A percentile compares a stretch with the other conserved stretches of the same genome.
Conservation (phyloP, 2,888 invertebrate species). For the Creontiades dilutus region DNA sequence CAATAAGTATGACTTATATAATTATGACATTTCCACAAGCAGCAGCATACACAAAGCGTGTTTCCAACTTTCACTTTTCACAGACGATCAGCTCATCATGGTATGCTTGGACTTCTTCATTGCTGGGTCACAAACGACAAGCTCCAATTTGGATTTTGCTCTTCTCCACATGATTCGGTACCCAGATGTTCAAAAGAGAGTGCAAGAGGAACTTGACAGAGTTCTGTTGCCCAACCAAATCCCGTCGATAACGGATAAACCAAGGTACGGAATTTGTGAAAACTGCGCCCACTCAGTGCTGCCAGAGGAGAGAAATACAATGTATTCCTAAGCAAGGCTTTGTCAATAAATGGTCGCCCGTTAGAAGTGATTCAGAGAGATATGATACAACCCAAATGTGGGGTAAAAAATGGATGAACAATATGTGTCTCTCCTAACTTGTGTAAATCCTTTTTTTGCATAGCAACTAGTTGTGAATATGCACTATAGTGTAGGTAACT, state of each 20-base stretch:
- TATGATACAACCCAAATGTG: too few species aligned
- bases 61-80: not conserved
- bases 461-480: too few species aligned
- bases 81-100: conserved; percentile 84
- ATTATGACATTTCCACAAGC: not conserved
- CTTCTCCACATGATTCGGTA: conserved; percentile 82
- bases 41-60: too few species aligned
- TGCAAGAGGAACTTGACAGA: conserved; percentile 81
- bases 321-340: too few species aligned
- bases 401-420: too few species aligned
- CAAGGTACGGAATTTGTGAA: conserved; percentile 78
- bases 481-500: too few species aligned
- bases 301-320: too few species aligned
- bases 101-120: conserved; percentile 85
- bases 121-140: conserved; percentile 84
- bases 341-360: too few species aligned
- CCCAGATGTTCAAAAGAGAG: conserved; percentile 82
- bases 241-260: conserved; percentile 79
- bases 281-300: too few species aligned
- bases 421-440: too few species aligned
- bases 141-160: conserved; percentile 82
- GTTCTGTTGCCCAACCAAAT: conserved; percentile 79
- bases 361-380: too few species aligned
- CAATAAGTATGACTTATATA: not conserved
- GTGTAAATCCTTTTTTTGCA: too few species aligned